phyloP scores from a whole-genome alignment of 2,888 invertebrate species.

The Willowsia nigromaculata region DNA sequence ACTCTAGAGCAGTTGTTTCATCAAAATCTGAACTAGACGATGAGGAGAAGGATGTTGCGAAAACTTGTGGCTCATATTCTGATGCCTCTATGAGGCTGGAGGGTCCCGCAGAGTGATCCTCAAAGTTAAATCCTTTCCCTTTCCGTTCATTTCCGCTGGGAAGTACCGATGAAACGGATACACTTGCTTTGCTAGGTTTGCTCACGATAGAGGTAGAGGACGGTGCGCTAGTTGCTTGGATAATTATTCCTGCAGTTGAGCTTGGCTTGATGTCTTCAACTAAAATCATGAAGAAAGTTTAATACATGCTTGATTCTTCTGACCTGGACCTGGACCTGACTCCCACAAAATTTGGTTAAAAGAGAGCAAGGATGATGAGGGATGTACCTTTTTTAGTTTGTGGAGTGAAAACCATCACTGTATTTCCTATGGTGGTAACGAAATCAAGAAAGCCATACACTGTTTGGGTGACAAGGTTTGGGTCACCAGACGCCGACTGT shows the following conservation, averaged over 20 bases:
- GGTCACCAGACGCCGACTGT: conserved; percentile 79
- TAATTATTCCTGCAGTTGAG: conserved; percentile 23
- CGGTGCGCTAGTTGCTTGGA: conserved; percentile 60
- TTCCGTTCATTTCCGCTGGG: conserved; percentile 38
- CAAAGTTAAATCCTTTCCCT: conserved; percentile 51
- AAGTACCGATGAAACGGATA: neutral
- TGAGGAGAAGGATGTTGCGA: conserved; percentile 69
- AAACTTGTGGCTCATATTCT: conserved; percentile 75
- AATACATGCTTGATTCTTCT: too few species aligned
- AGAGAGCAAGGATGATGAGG: too few species aligned
- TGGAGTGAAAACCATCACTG: conserved; percentile 96
- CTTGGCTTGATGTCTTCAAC: conserved; percentile 62
- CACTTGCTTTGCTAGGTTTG: neutral
- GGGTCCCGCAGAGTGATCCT: conserved; percentile 48
- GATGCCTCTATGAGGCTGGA: conserved; percentile 66
- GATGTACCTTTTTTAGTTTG: conserved; percentile 82
- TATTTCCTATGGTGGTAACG: conserved; percentile 95
- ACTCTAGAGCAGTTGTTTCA: conserved; percentile 40
- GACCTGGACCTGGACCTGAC: too few species aligned
- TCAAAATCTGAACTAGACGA: conserved; percentile 61
- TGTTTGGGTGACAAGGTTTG: conserved; percentile 88
- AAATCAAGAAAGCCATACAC: conserved; percentile 96
- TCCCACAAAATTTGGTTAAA: too few species aligned
- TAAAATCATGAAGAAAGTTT: too few species aligned
- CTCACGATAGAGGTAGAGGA: neutral